A percentile compares a stretch with the other conserved stretches of the same genome.
These are phyloP conservation scores for Cuculus canorus DNA, from an alignment of 2,797 vertebrate species.

Conservation along the genomic window DNA sequence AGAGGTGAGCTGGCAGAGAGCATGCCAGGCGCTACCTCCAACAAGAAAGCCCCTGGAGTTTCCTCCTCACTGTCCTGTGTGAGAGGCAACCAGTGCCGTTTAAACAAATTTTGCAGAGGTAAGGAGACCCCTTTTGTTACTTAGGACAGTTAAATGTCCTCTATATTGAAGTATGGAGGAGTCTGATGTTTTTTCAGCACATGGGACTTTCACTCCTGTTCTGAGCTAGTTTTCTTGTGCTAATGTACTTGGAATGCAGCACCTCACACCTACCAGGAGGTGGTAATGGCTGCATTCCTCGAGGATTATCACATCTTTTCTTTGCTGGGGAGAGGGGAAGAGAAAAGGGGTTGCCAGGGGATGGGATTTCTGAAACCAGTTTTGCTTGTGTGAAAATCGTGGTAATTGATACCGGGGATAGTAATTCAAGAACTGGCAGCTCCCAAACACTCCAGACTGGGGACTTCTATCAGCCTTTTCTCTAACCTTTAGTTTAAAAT, in stretches of 20 bases:
- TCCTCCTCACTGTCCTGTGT: background rate
- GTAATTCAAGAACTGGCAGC: background rate
- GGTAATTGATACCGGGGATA: background rate
- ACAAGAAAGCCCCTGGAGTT: background rate
- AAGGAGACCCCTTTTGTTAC: background rate
- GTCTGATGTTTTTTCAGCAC: background rate
- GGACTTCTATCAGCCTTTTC: background rate
- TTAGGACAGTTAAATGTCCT: fast-evolving
- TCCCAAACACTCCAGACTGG: background rate
- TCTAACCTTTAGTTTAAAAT: background rate
- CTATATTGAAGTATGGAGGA: background rate
- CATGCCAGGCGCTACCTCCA: fast-evolving
- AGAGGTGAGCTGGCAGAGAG: background rate
- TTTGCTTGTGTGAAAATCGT: background rate
- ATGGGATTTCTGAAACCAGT: background rate
- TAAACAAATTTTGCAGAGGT: background rate
- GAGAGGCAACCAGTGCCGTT: background rate
- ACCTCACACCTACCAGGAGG: background rate
- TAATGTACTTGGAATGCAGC: background rate
- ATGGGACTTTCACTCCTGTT: background rate
- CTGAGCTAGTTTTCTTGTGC: background rate
- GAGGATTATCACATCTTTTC: background rate
- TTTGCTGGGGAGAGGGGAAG: background rate
- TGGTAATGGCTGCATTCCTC: background rate
- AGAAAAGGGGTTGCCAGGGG: background rate